Evolutionary conservation across 2,113 vertebrate species (phyloP).

Genomic region (Pelusios castaneus): DNA sequence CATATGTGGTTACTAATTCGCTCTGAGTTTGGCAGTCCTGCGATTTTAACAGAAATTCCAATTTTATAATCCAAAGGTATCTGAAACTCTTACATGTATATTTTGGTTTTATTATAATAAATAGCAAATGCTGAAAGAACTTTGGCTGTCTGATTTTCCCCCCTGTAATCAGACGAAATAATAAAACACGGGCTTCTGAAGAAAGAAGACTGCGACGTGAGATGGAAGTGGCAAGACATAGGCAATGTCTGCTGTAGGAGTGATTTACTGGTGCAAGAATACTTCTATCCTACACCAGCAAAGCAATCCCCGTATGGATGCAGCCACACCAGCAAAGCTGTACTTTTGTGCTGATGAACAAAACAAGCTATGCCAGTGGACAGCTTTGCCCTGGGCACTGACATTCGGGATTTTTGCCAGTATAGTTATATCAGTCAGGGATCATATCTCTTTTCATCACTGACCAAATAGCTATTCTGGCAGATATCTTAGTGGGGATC

Average conservation of each 20-base stretch:
- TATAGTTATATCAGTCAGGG: neutral
- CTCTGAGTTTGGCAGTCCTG: slow-evolving; percentile 14
- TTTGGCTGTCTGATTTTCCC: neutral
- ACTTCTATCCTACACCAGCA: neutral
- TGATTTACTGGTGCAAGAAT: neutral
- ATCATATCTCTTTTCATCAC: neutral
- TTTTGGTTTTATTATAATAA: slow-evolving; percentile 60
- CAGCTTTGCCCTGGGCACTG: neutral
- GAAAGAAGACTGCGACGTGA: neutral
- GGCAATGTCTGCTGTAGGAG: neutral
- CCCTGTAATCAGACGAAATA: neutral
- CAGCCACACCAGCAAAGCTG: neutral
- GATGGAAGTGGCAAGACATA: neutral
- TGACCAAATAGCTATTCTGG: neutral
- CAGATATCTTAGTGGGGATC: neutral
- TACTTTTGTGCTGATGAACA: neutral
- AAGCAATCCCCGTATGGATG: neutral
- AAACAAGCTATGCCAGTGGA: neutral
- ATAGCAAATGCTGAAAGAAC: slow-evolving; percentile 23
- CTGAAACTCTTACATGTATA: slow-evolving; percentile 49
- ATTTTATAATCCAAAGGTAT: slow-evolving; percentile 37
- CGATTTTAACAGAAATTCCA: slow-evolving; percentile 28
- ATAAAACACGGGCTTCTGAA: neutral
- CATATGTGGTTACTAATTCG: slow-evolving; percentile 34
- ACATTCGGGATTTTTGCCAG: neutral